Evolutionary conservation across 2,888 invertebrate genomes (phyloP).

Genomic region (Trichacis sp.): DNA sequence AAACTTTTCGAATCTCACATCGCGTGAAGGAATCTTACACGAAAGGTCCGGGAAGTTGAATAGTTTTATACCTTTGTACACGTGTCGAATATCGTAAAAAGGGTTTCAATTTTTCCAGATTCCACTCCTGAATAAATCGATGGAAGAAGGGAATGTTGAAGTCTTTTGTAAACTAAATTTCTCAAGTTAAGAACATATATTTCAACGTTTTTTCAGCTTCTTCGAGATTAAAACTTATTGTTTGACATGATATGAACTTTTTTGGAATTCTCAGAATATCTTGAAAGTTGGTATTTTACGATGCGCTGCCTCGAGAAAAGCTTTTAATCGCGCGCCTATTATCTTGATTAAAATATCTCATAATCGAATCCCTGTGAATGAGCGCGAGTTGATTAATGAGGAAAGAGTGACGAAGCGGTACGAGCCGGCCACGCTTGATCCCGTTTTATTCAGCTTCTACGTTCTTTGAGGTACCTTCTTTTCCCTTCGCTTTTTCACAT

Average conservation of each 20-base stretch:
- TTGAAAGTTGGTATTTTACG: not conserved
- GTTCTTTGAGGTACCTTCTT: constrained; percentile 18
- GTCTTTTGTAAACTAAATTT: too few species aligned
- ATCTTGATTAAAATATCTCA: constrained; percentile 63
- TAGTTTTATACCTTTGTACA: constrained; percentile 15
- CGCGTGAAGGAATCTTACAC: constrained; percentile 12
- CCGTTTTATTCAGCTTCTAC: constrained; percentile 44
- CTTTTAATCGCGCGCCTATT: constrained; percentile 47
- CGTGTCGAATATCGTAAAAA: constrained; percentile 14
- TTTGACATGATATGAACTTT: too few species aligned
- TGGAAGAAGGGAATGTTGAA: too few species aligned
- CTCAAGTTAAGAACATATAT: too few species aligned
- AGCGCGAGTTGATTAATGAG: constrained; percentile 62
- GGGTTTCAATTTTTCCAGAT: constrained; percentile 10
- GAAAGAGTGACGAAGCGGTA: constrained; percentile 60
- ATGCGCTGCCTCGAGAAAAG: constrained; percentile 6
- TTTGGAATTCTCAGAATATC: not conserved
- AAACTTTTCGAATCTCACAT: constrained; percentile 19
- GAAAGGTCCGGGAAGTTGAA: constrained; percentile 8
- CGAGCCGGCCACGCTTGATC: constrained; percentile 55
- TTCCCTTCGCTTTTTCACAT: constrained; percentile 18
- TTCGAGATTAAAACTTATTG: too few species aligned
- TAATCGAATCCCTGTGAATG: constrained; percentile 59
- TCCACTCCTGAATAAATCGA: not conserved
- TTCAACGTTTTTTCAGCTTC: too few species aligned